These are phyloP conservation scores for Macroteleia sp. DNA, from an alignment of 2,888 invertebrate genomes.

Conservation along the genomic window DNA sequence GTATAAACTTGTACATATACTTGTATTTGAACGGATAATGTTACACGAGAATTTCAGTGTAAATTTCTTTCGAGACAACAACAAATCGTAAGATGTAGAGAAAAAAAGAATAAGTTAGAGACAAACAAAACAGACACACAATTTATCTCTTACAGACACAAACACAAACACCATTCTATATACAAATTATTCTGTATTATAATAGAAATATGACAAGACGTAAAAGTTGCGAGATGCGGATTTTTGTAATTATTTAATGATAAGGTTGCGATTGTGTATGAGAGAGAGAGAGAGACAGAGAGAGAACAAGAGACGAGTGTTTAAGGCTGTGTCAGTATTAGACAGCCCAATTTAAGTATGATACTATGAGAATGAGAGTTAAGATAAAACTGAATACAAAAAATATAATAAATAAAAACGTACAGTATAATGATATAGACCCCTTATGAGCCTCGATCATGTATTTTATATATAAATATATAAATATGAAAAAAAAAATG, in stretches of 20 bases:
- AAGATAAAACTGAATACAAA: conserved; percentile 25
- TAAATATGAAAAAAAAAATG: conserved; percentile 69
- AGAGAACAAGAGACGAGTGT: conserved; percentile 32
- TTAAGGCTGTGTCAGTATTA: conserved; percentile 62
- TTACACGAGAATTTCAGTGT: conserved; percentile 77
- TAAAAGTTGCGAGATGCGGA: conserved; percentile 79
- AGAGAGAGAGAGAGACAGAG: conserved; percentile 13
- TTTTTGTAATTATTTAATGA: conserved; percentile 81
- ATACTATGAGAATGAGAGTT: conserved; percentile 57
- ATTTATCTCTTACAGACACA: conserved; percentile 37
- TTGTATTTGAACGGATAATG: conserved; percentile 79
- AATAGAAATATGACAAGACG: conserved; percentile 79
- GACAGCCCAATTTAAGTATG: conserved; percentile 68
- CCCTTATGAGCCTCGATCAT: conserved; percentile 81
- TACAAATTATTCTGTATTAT: conserved; percentile 78
- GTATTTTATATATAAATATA: conserved; percentile 82
- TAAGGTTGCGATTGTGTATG: conserved; percentile 56
- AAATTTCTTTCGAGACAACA: conserved; percentile 76
- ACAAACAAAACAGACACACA: conserved; percentile 23
- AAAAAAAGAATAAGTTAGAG: conserved; percentile 65
- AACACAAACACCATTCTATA: conserved; percentile 43
- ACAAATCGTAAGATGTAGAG: conserved; percentile 73
- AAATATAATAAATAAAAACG: conserved; percentile 42
- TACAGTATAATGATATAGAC: conserved; percentile 74
- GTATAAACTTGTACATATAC: conserved; percentile 80